Evolutionary conservation across 1,140 invertebrate genomes (phyloP), one percentile per base, ranked within the genome.

Genomic region (Helicoverpa zea): DNA sequence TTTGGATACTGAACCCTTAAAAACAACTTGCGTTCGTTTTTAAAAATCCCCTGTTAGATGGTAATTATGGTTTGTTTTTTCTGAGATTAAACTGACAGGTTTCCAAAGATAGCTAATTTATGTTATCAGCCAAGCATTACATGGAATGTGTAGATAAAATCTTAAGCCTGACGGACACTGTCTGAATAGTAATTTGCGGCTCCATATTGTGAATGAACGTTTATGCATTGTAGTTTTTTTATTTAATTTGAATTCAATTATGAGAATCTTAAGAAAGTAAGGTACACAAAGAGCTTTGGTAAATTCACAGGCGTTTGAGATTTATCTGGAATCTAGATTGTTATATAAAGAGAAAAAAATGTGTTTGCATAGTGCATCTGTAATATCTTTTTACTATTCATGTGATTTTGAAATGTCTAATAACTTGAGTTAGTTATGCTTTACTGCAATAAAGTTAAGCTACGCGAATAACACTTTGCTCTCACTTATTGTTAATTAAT

Each of bases 91-190:
- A 30, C 51, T 9, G 13, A 14, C 66, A 14, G 11, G 30, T 23
- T 18, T 52, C 23, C 49, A 72, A 18, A 30, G 68, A 54, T 29
- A 49, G 10, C 7, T 18, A 47, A 43, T 47, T 43, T 16, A 43
- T 72, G 18, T 54, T 72, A 72, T 72, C 68, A 72, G 13, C 47
- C 18, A 54, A 72, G 49, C 68, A 72, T 72, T 72, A 72, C 68
- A 14, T 29, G 68, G 68, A 72, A 72, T 72, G 49, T 43, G 18
- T 29, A 4, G 66, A 72, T 72, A 72, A 72, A 14, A 72, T 72
- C 68, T 66, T 66, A 49, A 54, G 2, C 49, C 63, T 47, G 49
- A 23, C 43, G 30, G 51, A 72, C 49, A n/a, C 47, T 9, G 18
- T 5, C 68, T n/a, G 68, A 29, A 52, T 72, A 18, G 35, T 29